A percentile compares a stretch with the other conserved stretches of the same genome.
Conservation (phyloP, 2,113 vertebrate species). For the Halcyon malimbica region DNA sequence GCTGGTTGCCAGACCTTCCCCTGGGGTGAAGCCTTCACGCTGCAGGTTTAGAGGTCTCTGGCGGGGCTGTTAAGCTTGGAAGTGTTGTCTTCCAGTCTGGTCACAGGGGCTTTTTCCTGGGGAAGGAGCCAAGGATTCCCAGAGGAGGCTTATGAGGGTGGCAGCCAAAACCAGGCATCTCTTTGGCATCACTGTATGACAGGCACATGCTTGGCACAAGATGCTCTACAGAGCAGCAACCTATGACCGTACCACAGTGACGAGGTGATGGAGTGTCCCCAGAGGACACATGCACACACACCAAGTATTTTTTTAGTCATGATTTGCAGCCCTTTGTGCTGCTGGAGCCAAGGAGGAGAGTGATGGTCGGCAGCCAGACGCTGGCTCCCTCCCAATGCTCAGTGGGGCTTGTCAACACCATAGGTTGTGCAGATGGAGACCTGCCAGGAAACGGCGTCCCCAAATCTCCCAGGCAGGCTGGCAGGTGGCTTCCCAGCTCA, state of each 20-base stretch:
- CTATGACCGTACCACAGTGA: fast-evolving
- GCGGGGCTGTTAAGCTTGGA: neutral
- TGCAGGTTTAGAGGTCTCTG: neutral
- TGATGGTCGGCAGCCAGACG: neutral
- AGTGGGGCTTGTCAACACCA: constrained; percentile 37
- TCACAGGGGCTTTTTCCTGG: neutral
- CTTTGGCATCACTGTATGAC: neutral
- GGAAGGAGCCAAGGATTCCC: neutral
- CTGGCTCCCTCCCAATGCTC: constrained; percentile 39
- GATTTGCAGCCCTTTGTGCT: constrained; percentile 13
- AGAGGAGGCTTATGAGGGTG: neutral
- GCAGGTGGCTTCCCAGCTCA: constrained; percentile 44
- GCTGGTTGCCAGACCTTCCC: neutral
- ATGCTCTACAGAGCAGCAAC: neutral
- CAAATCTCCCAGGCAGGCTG: constrained; percentile 12
- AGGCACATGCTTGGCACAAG: neutral
- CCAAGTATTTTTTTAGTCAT: neutral
- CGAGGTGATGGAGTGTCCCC: neutral
- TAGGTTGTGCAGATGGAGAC: constrained; percentile 34
- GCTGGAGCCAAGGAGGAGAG: neutral
- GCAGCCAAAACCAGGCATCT: neutral
- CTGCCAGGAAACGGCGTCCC: neutral
- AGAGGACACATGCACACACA: neutral
- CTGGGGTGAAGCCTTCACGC: neutral
- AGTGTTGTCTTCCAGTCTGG: neutral